Evolutionary conservation across 2,888 invertebrate species (phyloP).

Genomic region (Empis stercorea): DNA sequence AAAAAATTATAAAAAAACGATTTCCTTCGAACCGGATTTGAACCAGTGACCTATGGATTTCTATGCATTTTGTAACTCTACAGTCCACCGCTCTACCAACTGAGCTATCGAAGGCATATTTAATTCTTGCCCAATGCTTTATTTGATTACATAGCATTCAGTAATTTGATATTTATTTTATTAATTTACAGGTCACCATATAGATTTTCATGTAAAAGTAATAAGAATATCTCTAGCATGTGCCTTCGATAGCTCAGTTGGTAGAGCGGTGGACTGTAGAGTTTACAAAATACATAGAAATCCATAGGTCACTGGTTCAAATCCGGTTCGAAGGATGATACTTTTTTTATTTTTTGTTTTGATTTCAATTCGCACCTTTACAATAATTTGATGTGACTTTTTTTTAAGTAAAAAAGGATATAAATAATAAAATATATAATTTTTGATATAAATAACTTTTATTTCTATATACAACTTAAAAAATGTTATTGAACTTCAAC

Average conservation of each 20-base stretch:
- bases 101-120: not conserved
- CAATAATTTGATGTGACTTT: too few species aligned
- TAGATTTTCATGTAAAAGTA: too few species aligned
- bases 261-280: constrained; percentile 24
- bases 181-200: too few species aligned
- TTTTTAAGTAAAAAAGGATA: too few species aligned
- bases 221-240: too few species aligned
- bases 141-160: too few species aligned
- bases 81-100: constrained; percentile 1
- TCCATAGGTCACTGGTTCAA: constrained; percentile 58
- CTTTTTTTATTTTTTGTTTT: constrained; percentile 7
- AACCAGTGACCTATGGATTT: constrained; percentile 1
- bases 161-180: too few species aligned
- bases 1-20: not conserved
- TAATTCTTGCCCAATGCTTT: too few species aligned
- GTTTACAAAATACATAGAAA: constrained; percentile 21
- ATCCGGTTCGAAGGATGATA: constrained; percentile 53
- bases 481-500: constrained; percentile 10
- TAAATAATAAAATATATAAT: too few species aligned
- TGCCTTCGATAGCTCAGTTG: constrained; percentile 23
- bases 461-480: too few species aligned
- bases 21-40: not conserved
- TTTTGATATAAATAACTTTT: too few species aligned
- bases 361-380: too few species aligned
- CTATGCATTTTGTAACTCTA: not conserved